Base-by-base conservation (phyloP, 2,888 invertebrate species). In the Amphipoea lucens region DNA sequence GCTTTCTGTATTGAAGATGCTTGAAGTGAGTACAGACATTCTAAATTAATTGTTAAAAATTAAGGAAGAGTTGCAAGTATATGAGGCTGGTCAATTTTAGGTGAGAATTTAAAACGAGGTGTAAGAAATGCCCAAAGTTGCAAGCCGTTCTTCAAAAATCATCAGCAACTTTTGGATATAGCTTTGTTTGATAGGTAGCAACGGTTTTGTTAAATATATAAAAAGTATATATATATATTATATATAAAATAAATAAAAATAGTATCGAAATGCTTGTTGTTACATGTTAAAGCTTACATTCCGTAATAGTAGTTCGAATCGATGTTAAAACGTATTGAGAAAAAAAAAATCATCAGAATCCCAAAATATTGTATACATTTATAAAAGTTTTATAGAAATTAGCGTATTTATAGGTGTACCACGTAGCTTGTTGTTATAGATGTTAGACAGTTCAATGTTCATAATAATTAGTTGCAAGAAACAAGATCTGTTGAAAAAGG, bases 311-410 rank as follows among this genome's bases (percentile, higher is more conserved):
- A 90, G 89, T 87, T 91, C 91, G 87, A 91, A 90, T 95, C 91
- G 91, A 91, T 95, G 95, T 96, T 96, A 91, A 91, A 90, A 83
- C 76, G 85, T 87, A 92, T 90, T 86, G 90, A 84, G 84, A 87
- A 88, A 86, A 87, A 88, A 88, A 88, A 86, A 77, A 88, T 89
- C 90, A 90, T 91, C 90, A 90, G 86, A 91, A 90, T 85, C 82
- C 82, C 85, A 87, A 88, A 89, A 92, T 93, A 95, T 95, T 96
- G 93, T 95, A 96, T 96, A 96, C 96, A 96, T 96, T 96, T 96
- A 93, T 96, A 96, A 91, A 93, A 73, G 92, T 96, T 96, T 96
- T 96, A 95, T 95, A 95, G 94, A 82, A 89, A 88, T 76, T 90
- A 90, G 89, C 29, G 80, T 90, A 90, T 93, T 90, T 91, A 92